Base-by-base conservation (phyloP, 37 sponge, comb jelly and placozoan genomes). In the Beroe forskalii region DNA sequence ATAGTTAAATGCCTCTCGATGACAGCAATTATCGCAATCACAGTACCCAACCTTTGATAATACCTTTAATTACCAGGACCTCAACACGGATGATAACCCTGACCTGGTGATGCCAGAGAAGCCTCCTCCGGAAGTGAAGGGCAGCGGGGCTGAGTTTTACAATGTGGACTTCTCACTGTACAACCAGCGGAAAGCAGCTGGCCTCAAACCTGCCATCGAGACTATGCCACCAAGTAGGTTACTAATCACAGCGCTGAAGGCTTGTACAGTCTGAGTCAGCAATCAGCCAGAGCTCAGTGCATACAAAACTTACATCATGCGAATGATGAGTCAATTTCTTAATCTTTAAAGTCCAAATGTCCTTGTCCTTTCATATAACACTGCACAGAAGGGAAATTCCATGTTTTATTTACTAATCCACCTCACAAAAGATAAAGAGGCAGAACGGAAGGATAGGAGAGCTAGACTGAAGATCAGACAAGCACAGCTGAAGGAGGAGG, bases 71-170 rank as follows among this genome's bases (percentile, higher is more conserved):
- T n/a, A n/a, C n/a, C 76, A 94, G 95, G 92, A 93, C n/a, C 91
- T 96, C 60, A 94, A 95, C 62, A 90, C 92, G 0, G 62, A 92
- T 14, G 94, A 96, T 86, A 96, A 98, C 67, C 96, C 99, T 0
- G 76, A 94, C 32, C 91, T 98, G 43, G 93, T 91, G 60, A 93
- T 96, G 94, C 96, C 99, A 9, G 93, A 96, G 27, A 98, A 96
- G 40, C 95, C 96, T 0, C 67, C 69, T 25, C 93, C 93, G 37
- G 94, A 94, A 76, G 91, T 93, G 38, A 93, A 61, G 35, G 95
- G 93, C 1, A 90, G 91, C n/a, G 91, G 94, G 19, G 93, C 95
- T 25, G 95, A 95, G 91, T 94, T 95, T 89, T 97, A 97, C 92
- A 93, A 97, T 62, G 94, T 97, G 48, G 95, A 97, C 89, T 97